Base-by-base conservation (phyloP, 2,888 invertebrate genomes). In the Calameuta idolon region DNA sequence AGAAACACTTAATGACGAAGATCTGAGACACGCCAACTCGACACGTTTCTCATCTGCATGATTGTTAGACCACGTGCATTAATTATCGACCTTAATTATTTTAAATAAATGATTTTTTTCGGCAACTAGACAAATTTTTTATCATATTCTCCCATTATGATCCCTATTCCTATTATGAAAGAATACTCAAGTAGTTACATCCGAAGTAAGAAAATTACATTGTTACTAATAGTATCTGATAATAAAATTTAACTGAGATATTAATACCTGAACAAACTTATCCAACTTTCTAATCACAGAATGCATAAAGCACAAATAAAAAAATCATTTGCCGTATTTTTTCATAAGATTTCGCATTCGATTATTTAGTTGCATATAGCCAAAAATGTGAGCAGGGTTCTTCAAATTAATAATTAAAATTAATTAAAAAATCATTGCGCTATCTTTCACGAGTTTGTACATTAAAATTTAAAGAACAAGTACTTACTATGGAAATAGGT, bases 71-170 rank as follows among this genome's bases (percentile, higher is more conserved):
- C 55, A 23, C 55, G 23, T 55, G 55, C 9, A 23, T 55, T 23
- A 79, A 77, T 79, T 30, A 78, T n/a, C 40, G 73, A 69, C 23
- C 55, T 73, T 55, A 30, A 69, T n/a, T 12, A 33, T 74, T 12
- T 34, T 34, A 69, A 37, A 55, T 74, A 12, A 74, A 40, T 73
- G 12, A 30, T 69, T 69, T 74, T 74, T 11, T 31, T 1, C 23
- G 9, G 34, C 34, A 55, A 73, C 33, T n/a, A 74, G 34, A 69
- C 15, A 15, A 69, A 71, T 15, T 75, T 30, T 30, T 68, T 71
- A 31, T 34, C 40, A 34, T 30, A 33, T n/a, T 34, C 69, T 73
- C 30, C 9, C 12, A 33, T 73, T n/a, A 30, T 23, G 34, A n/a
- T 68, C 33, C 69, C 1, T 34, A 23, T 69, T 12, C 69, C n/a